Percentiles rank a stretch among this genome's conserved stretches.
Conservation (phyloP, 2,888 invertebrate genomes). For the Tetrapedia diversipes region DNA sequence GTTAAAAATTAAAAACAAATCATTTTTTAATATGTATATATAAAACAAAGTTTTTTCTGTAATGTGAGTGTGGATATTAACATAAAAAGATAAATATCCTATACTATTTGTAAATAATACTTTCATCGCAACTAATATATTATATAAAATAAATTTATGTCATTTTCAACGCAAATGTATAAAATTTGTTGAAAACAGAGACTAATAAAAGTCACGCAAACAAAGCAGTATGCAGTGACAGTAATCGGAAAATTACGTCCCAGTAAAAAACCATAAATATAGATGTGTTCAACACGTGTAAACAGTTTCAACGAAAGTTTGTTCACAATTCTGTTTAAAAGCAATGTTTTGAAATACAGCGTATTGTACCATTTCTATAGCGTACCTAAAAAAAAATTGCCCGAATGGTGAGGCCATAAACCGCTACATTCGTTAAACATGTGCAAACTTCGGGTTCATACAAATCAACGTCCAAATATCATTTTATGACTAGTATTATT, state of each 20-base stretch:
- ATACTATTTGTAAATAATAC: too few relatives aligned
- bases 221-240: neutral
- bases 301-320: neutral
- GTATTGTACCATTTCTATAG: neutral
- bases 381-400: slow-evolving; percentile 5
- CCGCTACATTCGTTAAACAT: slow-evolving; percentile 4
- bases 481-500: slow-evolving; percentile 19
- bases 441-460: neutral
- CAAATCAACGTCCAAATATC: neutral
- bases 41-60: neutral
- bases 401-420: slow-evolving; percentile 10
- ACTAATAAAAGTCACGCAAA: neutral
- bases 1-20: neutral
- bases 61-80: too few relatives aligned
- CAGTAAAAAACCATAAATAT: neutral
- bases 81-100: neutral
- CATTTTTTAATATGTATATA: neutral
- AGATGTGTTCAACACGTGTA: neutral
- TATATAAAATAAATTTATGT: neutral
- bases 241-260: neutral
- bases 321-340: neutral
- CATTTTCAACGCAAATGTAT: neutral
- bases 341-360: slow-evolving; percentile 4
- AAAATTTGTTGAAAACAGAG: neutral
- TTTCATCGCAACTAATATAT: neutral